phyloP scores from a whole-genome alignment of 2,888 invertebrate species.

The Stegophylla sp. region DNA sequence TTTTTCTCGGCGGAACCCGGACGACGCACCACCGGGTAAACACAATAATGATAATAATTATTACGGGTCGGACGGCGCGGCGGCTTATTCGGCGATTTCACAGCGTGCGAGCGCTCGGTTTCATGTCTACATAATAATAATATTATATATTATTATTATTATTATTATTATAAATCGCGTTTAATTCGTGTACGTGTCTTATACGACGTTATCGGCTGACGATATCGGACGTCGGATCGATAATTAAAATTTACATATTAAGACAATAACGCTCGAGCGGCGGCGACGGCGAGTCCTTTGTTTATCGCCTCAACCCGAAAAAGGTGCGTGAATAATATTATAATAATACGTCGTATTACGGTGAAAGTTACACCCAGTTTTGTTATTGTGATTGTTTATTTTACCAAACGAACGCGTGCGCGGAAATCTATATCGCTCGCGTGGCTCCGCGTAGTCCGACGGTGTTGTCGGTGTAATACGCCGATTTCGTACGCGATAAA shows the following conservation, averaged over 20 bases:
- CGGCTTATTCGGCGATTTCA: constrained; percentile 28
- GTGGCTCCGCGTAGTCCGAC: too few species aligned
- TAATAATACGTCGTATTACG: too few species aligned
- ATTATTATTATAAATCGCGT: too few species aligned
- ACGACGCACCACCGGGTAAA: background rate
- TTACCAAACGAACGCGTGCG: background rate
- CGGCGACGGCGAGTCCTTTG: background rate
- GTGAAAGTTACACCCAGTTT: constrained; percentile 20
- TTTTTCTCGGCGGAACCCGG: background rate
- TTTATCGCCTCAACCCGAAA: background rate
- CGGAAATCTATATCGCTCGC: background rate
- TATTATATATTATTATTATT: background rate
- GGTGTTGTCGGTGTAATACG: too few species aligned
- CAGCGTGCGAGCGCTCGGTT: background rate
- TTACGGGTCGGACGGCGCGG: background rate
- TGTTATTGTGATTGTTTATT: constrained; percentile 12
- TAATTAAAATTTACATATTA: constrained; percentile 31
- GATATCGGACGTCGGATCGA: background rate
- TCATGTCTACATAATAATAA: background rate
- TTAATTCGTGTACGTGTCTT: too few species aligned
- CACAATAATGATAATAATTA: constrained; percentile 13
- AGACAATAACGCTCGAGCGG: constrained; percentile 1
- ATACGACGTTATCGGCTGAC: background rate
- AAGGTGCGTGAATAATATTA: too few species aligned
- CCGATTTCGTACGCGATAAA: too few species aligned